Evolutionary conservation across 1,140 invertebrate genomes (phyloP).

Genomic region (Macrobrachium nipponense): DNA sequence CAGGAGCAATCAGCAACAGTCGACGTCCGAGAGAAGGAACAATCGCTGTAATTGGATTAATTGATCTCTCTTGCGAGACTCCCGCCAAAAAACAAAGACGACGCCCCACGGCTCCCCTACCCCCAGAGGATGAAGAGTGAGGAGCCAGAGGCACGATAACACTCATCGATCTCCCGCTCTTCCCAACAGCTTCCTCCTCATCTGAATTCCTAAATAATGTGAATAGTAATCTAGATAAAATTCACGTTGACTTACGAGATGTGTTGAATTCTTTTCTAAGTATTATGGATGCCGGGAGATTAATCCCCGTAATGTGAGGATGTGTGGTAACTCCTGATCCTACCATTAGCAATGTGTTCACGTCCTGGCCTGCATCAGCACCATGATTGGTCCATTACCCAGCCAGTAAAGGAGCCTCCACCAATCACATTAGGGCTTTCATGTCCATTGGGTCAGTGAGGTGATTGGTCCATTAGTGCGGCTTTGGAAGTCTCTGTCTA

Average conservation of each 20-base stretch:
- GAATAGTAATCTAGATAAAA: slow-evolving; percentile 44
- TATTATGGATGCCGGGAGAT: slow-evolving; percentile 36
- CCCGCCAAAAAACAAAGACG: slow-evolving; percentile 59
- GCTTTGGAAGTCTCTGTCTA: slow-evolving; percentile 38
- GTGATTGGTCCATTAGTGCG: slow-evolving; percentile 53
- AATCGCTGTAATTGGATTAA: slow-evolving; percentile 62
- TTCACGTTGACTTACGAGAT: slow-evolving; percentile 36
- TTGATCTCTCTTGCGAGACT: slow-evolving; percentile 48
- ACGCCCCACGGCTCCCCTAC: slow-evolving; percentile 41
- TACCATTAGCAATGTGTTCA: slow-evolving; percentile 59
- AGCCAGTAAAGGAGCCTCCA: slow-evolving; percentile 58
- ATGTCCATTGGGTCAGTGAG: slow-evolving; percentile 55
- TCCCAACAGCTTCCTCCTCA: no score
- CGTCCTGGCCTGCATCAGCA: slow-evolving; percentile 46
- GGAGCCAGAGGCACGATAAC: slow-evolving; percentile 39
- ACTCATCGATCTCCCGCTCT: no score
- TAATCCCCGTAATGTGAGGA: slow-evolving; percentile 29
- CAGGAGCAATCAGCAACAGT: slow-evolving; percentile 44
- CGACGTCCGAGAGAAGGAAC: slow-evolving; percentile 50
- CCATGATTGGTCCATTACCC: slow-evolving; percentile 62
- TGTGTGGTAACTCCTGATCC: slow-evolving; percentile 44
- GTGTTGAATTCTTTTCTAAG: slow-evolving; percentile 41
- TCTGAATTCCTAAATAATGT: slow-evolving; percentile 15
- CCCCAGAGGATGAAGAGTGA: slow-evolving; percentile 28
- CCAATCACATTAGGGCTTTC: slow-evolving; percentile 61